These are phyloP conservation scores for Drosophila lacicola DNA, from an alignment of 2,888 invertebrate species.

Conservation along the genomic window DNA sequence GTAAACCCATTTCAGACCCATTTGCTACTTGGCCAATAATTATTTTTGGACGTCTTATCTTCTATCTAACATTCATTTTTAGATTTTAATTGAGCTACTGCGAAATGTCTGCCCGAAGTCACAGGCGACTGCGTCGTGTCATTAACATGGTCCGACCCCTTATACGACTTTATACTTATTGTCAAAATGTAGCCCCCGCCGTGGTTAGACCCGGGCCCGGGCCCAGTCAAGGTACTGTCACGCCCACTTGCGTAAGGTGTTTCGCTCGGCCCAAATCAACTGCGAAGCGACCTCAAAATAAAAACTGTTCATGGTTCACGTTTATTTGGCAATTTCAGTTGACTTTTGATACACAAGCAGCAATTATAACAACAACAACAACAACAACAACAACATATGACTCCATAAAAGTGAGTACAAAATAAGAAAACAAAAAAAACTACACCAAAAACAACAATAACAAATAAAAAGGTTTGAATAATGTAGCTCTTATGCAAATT, in stretches of 20 bases:
- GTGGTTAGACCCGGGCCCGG: constrained; percentile 25
- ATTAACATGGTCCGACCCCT: constrained; percentile 58
- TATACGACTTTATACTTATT: constrained; percentile 34
- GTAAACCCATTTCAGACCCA: not conserved
- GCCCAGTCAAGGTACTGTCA: constrained; percentile 26
- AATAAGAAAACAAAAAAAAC: constrained; percentile 16
- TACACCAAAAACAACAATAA: not conserved
- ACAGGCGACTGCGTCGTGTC: constrained; percentile 68
- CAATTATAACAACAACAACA: constrained; percentile 27
- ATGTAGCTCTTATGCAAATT: constrained; percentile 28
- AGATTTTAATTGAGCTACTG: constrained; percentile 62
- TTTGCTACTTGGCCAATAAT: constrained; percentile 24
- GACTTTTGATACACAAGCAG: constrained; percentile 32
- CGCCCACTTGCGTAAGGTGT: constrained; percentile 63
- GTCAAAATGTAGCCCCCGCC: constrained; percentile 23
- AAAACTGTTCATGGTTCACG: constrained; percentile 46
- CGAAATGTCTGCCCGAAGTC: constrained; percentile 56
- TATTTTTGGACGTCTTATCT: constrained; percentile 42
- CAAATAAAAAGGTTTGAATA: constrained; percentile 12
- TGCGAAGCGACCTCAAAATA: constrained; percentile 63
- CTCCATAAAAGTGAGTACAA: constrained; percentile 34
- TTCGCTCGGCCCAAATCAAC: constrained; percentile 49
- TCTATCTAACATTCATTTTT: constrained; percentile 37
- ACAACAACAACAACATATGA: constrained; percentile 1
- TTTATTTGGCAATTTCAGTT: constrained; percentile 39